phyloP scores from a whole-genome alignment of 2,888 invertebrate species.

The Scaptomyza parva region DNA sequence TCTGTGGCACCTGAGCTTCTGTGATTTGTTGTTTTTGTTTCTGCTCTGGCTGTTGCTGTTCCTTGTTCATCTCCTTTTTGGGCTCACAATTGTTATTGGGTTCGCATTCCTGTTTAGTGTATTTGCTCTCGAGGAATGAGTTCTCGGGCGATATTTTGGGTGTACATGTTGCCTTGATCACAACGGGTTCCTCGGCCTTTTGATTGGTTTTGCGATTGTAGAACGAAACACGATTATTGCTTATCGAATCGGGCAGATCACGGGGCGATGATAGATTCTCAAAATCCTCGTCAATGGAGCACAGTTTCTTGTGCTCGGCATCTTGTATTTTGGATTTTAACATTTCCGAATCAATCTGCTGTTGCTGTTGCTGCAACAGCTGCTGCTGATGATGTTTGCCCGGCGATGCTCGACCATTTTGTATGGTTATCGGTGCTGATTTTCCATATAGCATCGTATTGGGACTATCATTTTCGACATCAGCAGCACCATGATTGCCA shows the following conservation, averaged over 20 bases:
- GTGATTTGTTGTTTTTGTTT: background rate
- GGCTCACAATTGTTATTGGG: conserved; percentile 75
- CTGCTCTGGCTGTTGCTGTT: conserved; percentile 13
- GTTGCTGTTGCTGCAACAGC: conserved; percentile 86
- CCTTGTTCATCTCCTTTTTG: conserved; percentile 8
- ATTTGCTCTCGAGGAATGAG: conserved; percentile 83
- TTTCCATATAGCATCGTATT: conserved; percentile 85
- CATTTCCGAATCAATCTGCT: conserved; percentile 89
- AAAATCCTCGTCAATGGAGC: conserved; percentile 82
- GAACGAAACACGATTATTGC: conserved; percentile 73
- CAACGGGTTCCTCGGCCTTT: conserved; percentile 81
- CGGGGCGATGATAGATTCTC: conserved; percentile 83
- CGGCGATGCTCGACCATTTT: conserved; percentile 86
- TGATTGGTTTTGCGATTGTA: conserved; percentile 72
- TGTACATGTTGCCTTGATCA: conserved; percentile 83
- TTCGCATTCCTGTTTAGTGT: conserved; percentile 77
- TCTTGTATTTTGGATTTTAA: conserved; percentile 82
- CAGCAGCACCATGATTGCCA: conserved; percentile 43
- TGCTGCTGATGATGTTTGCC: conserved; percentile 85
- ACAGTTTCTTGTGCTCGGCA: conserved; percentile 80
- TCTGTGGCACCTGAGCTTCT: conserved; percentile 1
- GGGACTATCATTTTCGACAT: conserved; percentile 71
- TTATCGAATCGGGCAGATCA: conserved; percentile 83
- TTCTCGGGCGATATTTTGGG: conserved; percentile 84
- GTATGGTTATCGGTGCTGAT: conserved; percentile 89